These are phyloP conservation scores for Alentia gelatinosa DNA, from an alignment of 2,888 invertebrate genomes.

Conservation along the genomic window DNA sequence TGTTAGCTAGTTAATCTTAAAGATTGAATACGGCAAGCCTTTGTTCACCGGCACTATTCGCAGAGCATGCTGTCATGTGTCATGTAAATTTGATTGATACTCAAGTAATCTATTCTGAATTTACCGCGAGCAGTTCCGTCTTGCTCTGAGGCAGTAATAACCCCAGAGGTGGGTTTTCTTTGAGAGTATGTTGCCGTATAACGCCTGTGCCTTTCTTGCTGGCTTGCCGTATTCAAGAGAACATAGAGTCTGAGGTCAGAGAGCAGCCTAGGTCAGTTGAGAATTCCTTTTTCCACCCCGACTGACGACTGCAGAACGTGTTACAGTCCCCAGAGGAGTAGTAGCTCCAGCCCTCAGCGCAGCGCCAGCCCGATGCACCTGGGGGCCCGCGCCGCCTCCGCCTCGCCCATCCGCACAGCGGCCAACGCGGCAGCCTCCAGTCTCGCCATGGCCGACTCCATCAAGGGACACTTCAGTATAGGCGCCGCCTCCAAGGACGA, in stretches of 20 bases:
- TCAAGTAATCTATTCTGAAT: no score
- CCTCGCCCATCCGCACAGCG: constrained; percentile 48
- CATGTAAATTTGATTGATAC: no score
- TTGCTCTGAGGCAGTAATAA: background rate
- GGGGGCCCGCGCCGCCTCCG: constrained; percentile 32
- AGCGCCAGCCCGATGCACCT: constrained; percentile 45
- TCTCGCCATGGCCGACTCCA: background rate
- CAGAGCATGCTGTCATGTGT: no score
- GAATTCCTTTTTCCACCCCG: background rate
- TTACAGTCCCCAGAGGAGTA: constrained; percentile 52
- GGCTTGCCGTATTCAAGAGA: no score
- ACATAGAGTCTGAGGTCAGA: no score
- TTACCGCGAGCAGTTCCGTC: no score
- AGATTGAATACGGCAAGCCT: no score
- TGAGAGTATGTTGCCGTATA: background rate
- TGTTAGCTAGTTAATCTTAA: no score
- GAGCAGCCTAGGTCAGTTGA: background rate
- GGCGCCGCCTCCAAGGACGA: constrained; percentile 83
- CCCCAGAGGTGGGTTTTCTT: background rate
- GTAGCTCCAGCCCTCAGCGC: constrained; percentile 55
- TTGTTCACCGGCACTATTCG: no score
- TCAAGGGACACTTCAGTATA: constrained; percentile 84
- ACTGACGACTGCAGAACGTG: constrained; percentile 44
- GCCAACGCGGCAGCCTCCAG: background rate
- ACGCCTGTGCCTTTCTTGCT: background rate